Percentiles rank a stretch among this genome's conserved stretches.
phyloP scores from a whole-genome alignment of 2,113 vertebrate genomes.

The Elaphurus davidianus region DNA sequence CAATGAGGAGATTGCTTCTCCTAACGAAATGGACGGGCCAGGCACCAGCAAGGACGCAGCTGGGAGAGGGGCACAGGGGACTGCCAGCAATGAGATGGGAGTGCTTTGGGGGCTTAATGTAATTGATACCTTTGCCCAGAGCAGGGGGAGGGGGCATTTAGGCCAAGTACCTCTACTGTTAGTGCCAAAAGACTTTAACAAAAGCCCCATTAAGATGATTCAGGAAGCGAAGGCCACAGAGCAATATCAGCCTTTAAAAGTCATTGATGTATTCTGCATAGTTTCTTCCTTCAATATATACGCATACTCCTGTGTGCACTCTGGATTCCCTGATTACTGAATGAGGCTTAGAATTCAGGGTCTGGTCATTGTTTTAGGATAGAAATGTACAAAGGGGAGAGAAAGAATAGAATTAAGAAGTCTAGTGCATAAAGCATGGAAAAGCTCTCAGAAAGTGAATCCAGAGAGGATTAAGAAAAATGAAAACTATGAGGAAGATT shows the following conservation, averaged over 20 bases:
- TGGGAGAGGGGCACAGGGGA: conserved; percentile 71
- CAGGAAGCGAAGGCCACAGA: conserved; percentile 63
- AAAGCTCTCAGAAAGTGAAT: conserved; percentile 23
- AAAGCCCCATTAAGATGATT: conserved; percentile 78
- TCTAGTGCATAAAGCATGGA: not conserved
- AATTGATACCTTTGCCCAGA: conserved; percentile 76
- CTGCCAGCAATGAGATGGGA: conserved; percentile 72
- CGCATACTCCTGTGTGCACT: not conserved
- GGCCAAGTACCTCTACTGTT: conserved; percentile 70
- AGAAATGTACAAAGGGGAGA: not conserved
- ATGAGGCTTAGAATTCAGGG: not conserved
- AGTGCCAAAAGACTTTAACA: conserved; percentile 75
- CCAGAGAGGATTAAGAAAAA: conserved; percentile 5
- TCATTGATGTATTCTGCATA: conserved; percentile 8
- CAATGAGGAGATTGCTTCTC: conserved; percentile 67
- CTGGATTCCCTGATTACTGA: conserved; percentile 30
- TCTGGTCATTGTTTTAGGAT: not conserved
- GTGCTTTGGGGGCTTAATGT: conserved; percentile 78
- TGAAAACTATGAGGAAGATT: not conserved
- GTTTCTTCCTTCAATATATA: not conserved
- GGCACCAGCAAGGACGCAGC: conserved; percentile 70
- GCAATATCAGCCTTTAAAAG: conserved; percentile 40
- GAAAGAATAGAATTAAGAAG: conserved; percentile 8
- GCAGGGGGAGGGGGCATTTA: conserved; percentile 61
- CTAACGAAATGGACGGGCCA: conserved; percentile 71